Conservation (phyloP, 2,797 vertebrate genomes). For the Pitangus sulphuratus region DNA sequence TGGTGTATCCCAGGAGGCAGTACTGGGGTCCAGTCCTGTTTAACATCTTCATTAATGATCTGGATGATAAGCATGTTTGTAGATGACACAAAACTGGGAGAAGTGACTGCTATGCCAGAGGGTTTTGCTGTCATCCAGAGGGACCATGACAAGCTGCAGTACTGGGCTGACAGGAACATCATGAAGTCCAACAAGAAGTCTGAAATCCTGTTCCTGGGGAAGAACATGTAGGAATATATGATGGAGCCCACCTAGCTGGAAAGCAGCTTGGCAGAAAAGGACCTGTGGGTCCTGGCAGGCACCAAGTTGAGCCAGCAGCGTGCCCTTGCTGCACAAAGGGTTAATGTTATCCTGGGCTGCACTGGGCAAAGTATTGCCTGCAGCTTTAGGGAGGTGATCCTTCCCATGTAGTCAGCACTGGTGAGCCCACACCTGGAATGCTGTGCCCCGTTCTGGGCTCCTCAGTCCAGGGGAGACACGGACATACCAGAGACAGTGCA, state of each 20-base stretch:
- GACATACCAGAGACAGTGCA: not conserved
- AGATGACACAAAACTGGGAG: not conserved
- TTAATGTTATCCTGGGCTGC: not conserved
- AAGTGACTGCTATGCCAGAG: not conserved
- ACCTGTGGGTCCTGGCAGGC: not conserved
- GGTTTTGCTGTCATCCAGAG: not conserved
- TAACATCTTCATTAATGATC: not conserved
- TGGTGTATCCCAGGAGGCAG: not conserved
- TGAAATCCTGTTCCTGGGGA: not conserved
- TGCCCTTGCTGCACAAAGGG: not conserved
- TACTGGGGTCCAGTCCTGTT: not conserved
- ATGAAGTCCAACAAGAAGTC: not conserved
- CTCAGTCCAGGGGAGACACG: not conserved
- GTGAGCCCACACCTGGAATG: not conserved
- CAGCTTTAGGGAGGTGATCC: not conserved
- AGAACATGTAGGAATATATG: not conserved
- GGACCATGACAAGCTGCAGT: not conserved
- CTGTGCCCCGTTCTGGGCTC: not conserved
- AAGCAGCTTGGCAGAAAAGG: not conserved
- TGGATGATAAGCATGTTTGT: not conserved
- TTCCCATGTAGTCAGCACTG: not conserved
- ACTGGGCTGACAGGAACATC: not conserved
- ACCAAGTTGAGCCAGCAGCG: not conserved
- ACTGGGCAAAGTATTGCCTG: not conserved
- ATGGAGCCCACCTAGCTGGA: not conserved